These are phyloP conservation scores for Drosophila mayri DNA, from an alignment of 1,140 invertebrate species.

Conservation along the genomic window DNA sequence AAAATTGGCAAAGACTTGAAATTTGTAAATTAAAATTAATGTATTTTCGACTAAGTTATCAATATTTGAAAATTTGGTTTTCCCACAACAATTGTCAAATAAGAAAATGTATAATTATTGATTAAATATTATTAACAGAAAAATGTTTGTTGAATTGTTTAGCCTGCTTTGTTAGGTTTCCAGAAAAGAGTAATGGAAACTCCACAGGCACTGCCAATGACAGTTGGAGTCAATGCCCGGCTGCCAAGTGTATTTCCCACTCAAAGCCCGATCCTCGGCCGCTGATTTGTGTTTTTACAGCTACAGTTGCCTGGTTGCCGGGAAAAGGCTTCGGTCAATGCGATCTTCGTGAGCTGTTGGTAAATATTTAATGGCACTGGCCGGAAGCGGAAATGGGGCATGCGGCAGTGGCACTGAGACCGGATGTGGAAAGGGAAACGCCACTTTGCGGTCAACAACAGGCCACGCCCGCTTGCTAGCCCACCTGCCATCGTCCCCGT, in stretches of 20 bases:
- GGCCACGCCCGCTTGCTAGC: constrained; percentile 24
- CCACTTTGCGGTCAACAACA: constrained; percentile 75
- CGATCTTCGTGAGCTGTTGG: constrained; percentile 10
- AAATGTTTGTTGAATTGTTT: too few relatives aligned
- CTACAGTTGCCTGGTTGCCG: background rate
- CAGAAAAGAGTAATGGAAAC: background rate
- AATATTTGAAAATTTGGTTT: too few relatives aligned
- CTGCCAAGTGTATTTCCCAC: background rate
- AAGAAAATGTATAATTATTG: too few relatives aligned
- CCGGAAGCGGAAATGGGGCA: constrained; percentile 8
- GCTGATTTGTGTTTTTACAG: background rate
- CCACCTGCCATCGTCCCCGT: constrained; percentile 12
- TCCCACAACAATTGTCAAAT: too few relatives aligned
- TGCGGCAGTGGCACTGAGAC: background rate
- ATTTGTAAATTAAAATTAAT: too few relatives aligned
- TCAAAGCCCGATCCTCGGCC: background rate
- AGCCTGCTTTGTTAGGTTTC: background rate
- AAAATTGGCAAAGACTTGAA: too few relatives aligned
- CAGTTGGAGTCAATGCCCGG: background rate
- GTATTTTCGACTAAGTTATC: too few relatives aligned
- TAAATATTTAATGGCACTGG: constrained; percentile 35
- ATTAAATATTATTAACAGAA: too few relatives aligned
- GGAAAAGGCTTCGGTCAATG: background rate
- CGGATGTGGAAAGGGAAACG: constrained; percentile 68
- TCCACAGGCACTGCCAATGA: background rate